A percentile compares a stretch with the other conserved stretches of the same genome.
phyloP scores from a whole-genome alignment of 2,113 vertebrate species.

The Micromys minutus region DNA sequence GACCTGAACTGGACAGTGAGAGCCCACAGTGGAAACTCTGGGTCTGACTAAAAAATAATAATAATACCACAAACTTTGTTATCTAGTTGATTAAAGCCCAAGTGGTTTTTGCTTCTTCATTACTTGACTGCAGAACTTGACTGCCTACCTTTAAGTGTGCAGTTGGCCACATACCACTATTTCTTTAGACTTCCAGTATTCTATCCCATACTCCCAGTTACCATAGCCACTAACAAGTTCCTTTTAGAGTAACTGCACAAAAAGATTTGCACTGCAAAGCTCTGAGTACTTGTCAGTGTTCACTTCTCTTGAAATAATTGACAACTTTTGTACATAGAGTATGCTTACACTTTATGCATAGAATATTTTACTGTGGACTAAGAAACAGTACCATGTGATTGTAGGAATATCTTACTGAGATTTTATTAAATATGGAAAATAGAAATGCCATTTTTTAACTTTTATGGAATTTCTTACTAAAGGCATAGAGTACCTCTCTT shows the following conservation, averaged over 20 bases:
- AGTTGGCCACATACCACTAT: background rate
- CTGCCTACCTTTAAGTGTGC: background rate
- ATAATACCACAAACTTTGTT: background rate
- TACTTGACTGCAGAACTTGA: background rate
- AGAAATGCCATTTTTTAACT: constrained; percentile 28
- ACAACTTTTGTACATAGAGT: background rate
- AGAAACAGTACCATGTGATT: background rate
- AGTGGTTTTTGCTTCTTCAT: background rate
- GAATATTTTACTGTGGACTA: background rate
- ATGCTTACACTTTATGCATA: background rate
- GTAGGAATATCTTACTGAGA: background rate
- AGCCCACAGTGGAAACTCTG: background rate
- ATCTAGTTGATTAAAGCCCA: background rate
- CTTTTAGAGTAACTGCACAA: background rate
- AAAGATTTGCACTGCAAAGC: background rate
- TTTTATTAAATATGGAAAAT: constrained; percentile 26
- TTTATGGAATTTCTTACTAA: background rate
- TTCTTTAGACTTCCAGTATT: background rate
- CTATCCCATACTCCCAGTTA: background rate
- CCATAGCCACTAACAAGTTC: background rate
- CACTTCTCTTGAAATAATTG: constrained; percentile 13
- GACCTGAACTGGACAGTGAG: background rate
- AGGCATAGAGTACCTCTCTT: constrained; percentile 39
- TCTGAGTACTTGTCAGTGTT: constrained; percentile 20
- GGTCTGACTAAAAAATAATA: background rate